A percentile compares a stretch with the other conserved stretches of the same genome.
Evolutionary conservation across 2,113 vertebrate species (phyloP).

Genomic region (Pomatorhinus ruficollis): DNA sequence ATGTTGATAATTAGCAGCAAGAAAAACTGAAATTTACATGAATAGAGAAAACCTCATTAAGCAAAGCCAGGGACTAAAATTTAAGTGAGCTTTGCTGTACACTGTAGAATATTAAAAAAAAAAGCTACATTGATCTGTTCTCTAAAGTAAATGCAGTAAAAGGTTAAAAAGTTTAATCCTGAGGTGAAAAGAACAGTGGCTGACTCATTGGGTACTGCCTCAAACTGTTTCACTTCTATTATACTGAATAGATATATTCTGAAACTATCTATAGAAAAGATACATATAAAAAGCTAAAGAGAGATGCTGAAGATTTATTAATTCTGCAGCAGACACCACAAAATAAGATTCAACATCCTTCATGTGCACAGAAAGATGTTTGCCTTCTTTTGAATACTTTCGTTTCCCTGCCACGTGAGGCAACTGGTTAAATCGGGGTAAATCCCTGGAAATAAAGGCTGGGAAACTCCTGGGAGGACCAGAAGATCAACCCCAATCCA

Average conservation of each 20-base stretch:
- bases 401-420: neutral
- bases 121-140: neutral
- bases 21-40: neutral
- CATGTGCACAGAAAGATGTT: neutral
- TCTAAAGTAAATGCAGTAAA: neutral
- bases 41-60: neutral
- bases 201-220: neutral
- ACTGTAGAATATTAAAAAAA: neutral
- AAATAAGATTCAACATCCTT: neutral
- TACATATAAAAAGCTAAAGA: neutral
- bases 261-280: neutral
- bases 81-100: neutral
- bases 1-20: neutral
- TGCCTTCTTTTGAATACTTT: neutral
- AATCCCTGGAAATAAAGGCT: neutral
- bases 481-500: neutral
- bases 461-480: neutral
- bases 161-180: neutral
- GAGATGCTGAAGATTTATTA: neutral
- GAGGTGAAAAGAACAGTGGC: neutral
- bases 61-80: neutral
- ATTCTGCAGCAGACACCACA: neutral
- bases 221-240: neutral
- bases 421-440: neutral
- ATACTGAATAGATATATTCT: neutral